Percentiles rank a stretch among this genome's conserved stretches.
Conservation (phyloP, 2,113 vertebrate genomes). For the Vimba vimba region DNA sequence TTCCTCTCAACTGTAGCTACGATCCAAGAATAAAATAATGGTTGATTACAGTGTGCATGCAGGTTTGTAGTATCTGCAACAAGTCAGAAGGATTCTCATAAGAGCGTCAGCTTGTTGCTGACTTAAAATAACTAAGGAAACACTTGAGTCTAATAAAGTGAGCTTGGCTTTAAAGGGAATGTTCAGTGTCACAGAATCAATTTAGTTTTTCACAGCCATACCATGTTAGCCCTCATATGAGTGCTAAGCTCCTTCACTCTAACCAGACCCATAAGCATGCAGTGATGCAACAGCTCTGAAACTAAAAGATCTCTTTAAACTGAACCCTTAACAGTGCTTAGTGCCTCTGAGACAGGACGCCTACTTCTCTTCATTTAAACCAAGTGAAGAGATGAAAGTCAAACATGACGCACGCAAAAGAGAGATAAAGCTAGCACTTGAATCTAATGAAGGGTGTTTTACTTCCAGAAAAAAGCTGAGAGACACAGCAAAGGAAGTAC, state of each 20-base stretch:
- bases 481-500: slow-evolving; percentile 20
- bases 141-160: not conserved
- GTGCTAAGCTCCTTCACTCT: no score
- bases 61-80: not conserved
- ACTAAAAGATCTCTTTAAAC: slow-evolving; percentile 55
- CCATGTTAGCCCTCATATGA: not conserved
- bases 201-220: not conserved
- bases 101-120: not conserved
- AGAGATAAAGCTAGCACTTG: slow-evolving; percentile 37
- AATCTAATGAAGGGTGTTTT: slow-evolving; percentile 33
- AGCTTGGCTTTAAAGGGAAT: not conserved
- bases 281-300: slow-evolving; percentile 70
- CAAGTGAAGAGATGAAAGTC: slow-evolving; percentile 38
- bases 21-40: not conserved
- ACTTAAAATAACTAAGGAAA: not conserved
- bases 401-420: slow-evolving; percentile 36
- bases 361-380: slow-evolving; percentile 31
- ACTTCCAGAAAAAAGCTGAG: slow-evolving; percentile 14
- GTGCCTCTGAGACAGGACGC: slow-evolving; percentile 17
- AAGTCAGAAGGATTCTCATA: not conserved
- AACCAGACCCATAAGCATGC: not conserved
- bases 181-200: not conserved
- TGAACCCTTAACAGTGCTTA: slow-evolving; percentile 15
- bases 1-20: not conserved
- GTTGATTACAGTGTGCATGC: not conserved